A percentile compares a stretch with the other conserved stretches of the same genome.
These are phyloP conservation scores for Hypsibius dujardini DNA, from an alignment of 1,140 invertebrate genomes.

Conservation along the genomic window DNA sequence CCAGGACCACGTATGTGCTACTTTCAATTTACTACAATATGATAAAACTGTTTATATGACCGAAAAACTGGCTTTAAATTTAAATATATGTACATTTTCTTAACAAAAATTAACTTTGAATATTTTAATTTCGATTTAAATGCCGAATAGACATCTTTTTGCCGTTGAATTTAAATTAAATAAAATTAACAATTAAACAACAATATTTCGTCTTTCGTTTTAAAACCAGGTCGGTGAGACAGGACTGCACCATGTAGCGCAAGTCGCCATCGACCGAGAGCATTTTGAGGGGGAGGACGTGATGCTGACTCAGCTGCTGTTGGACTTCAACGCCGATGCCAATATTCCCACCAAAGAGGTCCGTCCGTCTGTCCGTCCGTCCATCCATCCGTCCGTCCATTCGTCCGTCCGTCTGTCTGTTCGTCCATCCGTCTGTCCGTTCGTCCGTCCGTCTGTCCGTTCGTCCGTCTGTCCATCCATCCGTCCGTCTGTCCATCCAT, in stretches of 20 bases:
- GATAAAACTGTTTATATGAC: too few species aligned
- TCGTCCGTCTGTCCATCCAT: too few species aligned
- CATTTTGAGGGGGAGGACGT: conserved; percentile 55
- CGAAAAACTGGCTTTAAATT: too few species aligned
- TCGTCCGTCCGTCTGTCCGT: too few species aligned
- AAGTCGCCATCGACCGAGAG: conserved; percentile 35
- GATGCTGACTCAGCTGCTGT: conserved; percentile 65
- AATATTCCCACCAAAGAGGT: conserved; percentile 56
- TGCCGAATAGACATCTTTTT: too few species aligned
- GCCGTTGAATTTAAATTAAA: not conserved
- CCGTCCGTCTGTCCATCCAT: too few species aligned
- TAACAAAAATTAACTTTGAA: too few species aligned
- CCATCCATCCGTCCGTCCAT: too few species aligned
- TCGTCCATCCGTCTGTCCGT: too few species aligned
- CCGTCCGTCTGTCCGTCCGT: not conserved
- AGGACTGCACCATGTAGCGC: conserved; percentile 58
- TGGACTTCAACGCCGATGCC: conserved; percentile 75
- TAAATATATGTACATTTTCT: too few species aligned
- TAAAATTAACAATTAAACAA: conserved; percentile 18
- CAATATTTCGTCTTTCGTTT: conserved; percentile 21
- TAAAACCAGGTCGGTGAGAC: conserved; percentile 62
- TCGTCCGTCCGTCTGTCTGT: too few species aligned
- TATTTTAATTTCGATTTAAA: too few species aligned
- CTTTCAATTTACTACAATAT: not conserved
- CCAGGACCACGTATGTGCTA: conserved; percentile 33